These are phyloP conservation scores for Caenorhabditis latens DNA, from an alignment of 1,140 invertebrate species.

Conservation along the genomic window DNA sequence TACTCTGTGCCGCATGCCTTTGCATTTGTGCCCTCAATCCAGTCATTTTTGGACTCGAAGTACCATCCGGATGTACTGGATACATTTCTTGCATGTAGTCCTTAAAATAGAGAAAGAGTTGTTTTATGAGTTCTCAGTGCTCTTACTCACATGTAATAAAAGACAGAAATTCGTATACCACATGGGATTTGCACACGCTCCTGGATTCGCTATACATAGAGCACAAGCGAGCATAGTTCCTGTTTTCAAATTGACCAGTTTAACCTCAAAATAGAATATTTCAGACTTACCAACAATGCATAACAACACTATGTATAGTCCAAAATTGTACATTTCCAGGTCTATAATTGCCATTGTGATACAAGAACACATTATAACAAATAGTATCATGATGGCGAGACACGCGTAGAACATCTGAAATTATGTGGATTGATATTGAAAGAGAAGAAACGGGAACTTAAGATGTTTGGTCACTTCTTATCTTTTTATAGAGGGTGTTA, in stretches of 20 bases:
- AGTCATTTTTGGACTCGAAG: constrained; percentile 75
- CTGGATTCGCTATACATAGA: constrained; percentile 77
- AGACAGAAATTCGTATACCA: constrained; percentile 77
- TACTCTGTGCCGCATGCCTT: constrained; percentile 67
- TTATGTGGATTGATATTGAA: not conserved
- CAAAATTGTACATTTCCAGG: constrained; percentile 77
- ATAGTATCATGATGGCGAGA: constrained; percentile 73
- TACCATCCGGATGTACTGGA: constrained; percentile 68
- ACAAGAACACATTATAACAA: constrained; percentile 74
- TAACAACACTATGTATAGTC: constrained; percentile 75
- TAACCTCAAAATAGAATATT: not conserved
- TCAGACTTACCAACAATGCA: constrained; percentile 75
- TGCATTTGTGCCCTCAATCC: constrained; percentile 75
- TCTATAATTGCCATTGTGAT: constrained; percentile 76
- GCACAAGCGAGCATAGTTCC: constrained; percentile 78
- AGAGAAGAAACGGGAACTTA: not conserved
- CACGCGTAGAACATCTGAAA: constrained; percentile 77
- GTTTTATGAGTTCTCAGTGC: constrained; percentile 5
- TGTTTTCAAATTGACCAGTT: not conserved
- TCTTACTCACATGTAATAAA: constrained; percentile 71
- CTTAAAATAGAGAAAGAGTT: not conserved
- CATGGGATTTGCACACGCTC: constrained; percentile 74
- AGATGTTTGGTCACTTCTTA: constrained; percentile 7
- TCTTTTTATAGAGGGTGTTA: not conserved
- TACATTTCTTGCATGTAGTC: constrained; percentile 74